Evolutionary conservation across 2,113 vertebrate genomes (phyloP), one percentile per base, ranked within the genome.

Genomic region (Carassius gibelio): DNA sequence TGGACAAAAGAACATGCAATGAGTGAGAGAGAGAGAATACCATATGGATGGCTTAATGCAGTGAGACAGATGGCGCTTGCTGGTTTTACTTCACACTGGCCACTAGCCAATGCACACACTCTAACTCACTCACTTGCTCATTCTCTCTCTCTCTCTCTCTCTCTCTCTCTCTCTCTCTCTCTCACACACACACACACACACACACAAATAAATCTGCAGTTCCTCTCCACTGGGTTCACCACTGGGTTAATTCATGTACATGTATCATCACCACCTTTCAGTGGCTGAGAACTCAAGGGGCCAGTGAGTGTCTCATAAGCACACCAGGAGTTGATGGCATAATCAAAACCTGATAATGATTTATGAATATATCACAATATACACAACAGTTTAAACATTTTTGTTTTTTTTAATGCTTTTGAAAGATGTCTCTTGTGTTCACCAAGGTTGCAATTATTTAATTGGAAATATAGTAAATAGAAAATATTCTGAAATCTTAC

Each of bases 31-130:
- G 48, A 83, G 21, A 57, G 57, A 81, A 84, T 72, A 71, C 82
- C 76, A 82, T 80, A 82, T 64, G 62, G 48, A 87, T 83, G 79
- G 81, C 62, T 82, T 85, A 64, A 80, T 87, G 80, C 21, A 69
- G 80, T 42, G 69, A 81, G 59, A 83, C 75, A 68, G 75, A 83
- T 83, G 85, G 83, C 61, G 48, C 68, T 71, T 8, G 3, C 78
- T 83, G 68, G 45, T 38, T 83, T 81, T 76, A 45, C 86, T 88
- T 79, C 79, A 85, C 75, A 50, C 69, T 87, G 86, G 86, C 86
- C 30, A 6, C 14, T 30, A 23, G 83, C 85, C 88, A 87, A 50
- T 0, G 36, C 79, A 34, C 42, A 1, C 8, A 9, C 36, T 26
- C 26, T 26, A 26, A 26, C 26, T 8, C 52, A 7, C 38, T 42